Evolutionary conservation across 2,888 invertebrate species (phyloP).

Genomic region (Griposia aprilina): DNA sequence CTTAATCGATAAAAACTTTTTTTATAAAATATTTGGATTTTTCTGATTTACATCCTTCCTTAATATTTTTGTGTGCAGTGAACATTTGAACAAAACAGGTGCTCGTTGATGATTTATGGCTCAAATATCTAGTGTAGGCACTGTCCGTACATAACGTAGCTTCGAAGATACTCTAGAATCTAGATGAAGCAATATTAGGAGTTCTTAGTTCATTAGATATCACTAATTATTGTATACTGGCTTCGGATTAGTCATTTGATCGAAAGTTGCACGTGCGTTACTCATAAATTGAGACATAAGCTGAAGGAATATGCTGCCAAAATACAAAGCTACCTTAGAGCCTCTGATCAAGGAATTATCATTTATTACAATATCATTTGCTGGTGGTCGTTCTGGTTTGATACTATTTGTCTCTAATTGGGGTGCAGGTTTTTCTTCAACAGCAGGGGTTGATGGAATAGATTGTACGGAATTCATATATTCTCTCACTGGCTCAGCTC

Average conservation of each 20-base stretch:
- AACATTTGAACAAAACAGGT: neutral
- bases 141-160: no score
- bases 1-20: neutral
- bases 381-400: slow-evolving; percentile 41
- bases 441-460: slow-evolving; percentile 15
- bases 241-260: slow-evolving; percentile 71
- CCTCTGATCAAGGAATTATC: slow-evolving; percentile 68
- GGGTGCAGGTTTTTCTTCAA: slow-evolving; percentile 32
- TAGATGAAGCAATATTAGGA: neutral
- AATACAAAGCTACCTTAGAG: slow-evolving; percentile 77
- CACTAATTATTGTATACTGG: slow-evolving; percentile 49
- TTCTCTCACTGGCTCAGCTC: slow-evolving; percentile 62
- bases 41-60: neutral
- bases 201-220: neutral
- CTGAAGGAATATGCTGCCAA: slow-evolving; percentile 81
- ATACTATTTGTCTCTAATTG: slow-evolving; percentile 29
- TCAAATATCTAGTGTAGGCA: neutral
- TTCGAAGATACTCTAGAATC: neutral
- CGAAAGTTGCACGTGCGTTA: slow-evolving; percentile 75
- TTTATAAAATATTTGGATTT: neutral
- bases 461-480: slow-evolving; percentile 60
- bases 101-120: neutral
- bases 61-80: neutral
- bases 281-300: slow-evolving; percentile 79
- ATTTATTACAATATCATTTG: slow-evolving; percentile 35